phyloP scores from a whole-genome alignment of 1,140 invertebrate species.

The Drusus annulatus region DNA sequence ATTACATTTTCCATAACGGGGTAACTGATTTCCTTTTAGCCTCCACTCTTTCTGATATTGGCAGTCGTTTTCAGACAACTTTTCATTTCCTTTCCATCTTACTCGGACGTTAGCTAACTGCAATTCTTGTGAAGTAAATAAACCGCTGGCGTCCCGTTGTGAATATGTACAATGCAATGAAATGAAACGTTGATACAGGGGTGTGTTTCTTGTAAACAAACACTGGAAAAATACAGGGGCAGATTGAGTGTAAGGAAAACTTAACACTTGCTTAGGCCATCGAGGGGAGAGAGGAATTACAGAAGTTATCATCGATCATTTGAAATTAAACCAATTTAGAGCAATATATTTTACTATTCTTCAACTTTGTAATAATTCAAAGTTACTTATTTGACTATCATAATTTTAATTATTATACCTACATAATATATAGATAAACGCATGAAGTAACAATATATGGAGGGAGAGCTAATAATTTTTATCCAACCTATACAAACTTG shows the following conservation, averaged over 20 bases:
- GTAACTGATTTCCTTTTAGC: conserved; percentile 21
- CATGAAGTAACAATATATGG: too few relatives aligned
- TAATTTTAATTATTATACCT: too few relatives aligned
- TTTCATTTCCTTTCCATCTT: neutral
- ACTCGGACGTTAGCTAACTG: conserved; percentile 10
- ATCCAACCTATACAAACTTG: too few relatives aligned
- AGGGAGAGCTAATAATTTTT: too few relatives aligned
- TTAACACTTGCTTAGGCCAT: neutral
- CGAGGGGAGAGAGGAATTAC: neutral
- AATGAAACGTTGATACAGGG: neutral
- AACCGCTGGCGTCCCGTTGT: neutral
- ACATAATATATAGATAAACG: too few relatives aligned
- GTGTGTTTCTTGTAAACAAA: neutral
- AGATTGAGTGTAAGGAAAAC: neutral
- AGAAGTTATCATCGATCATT: too few relatives aligned
- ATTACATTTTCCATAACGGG: neutral
- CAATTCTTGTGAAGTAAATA: conserved; percentile 12
- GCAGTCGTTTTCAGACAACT: conserved; percentile 19
- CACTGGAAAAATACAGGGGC: neutral
- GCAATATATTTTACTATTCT: neutral
- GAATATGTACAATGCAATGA: neutral
- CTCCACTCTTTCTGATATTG: conserved; percentile 23
- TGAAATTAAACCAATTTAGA: neutral
- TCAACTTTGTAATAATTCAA: too few relatives aligned
- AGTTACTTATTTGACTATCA: too few relatives aligned